A percentile compares a stretch with the other conserved stretches of the same genome.
Conservation (phyloP, 2,888 invertebrate genomes). For the Tenthredo distinguenda region DNA sequence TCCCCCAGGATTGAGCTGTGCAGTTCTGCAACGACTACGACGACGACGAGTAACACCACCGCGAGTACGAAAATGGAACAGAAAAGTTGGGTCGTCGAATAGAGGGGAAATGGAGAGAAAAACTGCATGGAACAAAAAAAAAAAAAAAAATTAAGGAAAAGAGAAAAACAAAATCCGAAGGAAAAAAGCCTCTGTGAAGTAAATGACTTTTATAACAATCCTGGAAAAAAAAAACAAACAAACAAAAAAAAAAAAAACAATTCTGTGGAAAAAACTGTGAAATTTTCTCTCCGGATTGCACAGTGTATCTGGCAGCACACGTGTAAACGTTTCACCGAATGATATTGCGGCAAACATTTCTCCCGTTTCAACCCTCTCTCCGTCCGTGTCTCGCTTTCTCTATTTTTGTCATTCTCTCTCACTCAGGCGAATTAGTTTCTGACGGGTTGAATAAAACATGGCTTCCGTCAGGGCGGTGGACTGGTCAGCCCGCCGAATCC, state of each 20-base stretch:
- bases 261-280: not conserved
- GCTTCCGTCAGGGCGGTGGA: slow-evolving; percentile 25
- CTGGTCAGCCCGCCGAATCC: not conserved
- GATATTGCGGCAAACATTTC: slow-evolving; percentile 43
- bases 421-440: slow-evolving; percentile 54
- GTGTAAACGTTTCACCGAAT: slow-evolving; percentile 55
- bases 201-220: not conserved
- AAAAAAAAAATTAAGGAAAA: slow-evolving; percentile 53
- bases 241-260: not conserved
- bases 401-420: slow-evolving; percentile 59
- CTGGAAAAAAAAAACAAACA: not conserved
- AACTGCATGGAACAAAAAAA: slow-evolving; percentile 20
- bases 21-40: not conserved
- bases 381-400: slow-evolving; percentile 51
- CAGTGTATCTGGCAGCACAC: slow-evolving; percentile 14
- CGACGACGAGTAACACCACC: not conserved
- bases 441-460: slow-evolving; percentile 50
- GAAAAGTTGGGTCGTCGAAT: slow-evolving; percentile 10
- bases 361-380: slow-evolving; percentile 33
- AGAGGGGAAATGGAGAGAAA: not conserved
- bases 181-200: not conserved
- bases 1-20: not conserved
- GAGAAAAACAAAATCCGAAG: slow-evolving; percentile 5
- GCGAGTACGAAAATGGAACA: not conserved
- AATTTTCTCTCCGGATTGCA: not conserved